Evolutionary conservation across 1,140 invertebrate species (phyloP).

Genomic region (Heliconius hermathena): DNA sequence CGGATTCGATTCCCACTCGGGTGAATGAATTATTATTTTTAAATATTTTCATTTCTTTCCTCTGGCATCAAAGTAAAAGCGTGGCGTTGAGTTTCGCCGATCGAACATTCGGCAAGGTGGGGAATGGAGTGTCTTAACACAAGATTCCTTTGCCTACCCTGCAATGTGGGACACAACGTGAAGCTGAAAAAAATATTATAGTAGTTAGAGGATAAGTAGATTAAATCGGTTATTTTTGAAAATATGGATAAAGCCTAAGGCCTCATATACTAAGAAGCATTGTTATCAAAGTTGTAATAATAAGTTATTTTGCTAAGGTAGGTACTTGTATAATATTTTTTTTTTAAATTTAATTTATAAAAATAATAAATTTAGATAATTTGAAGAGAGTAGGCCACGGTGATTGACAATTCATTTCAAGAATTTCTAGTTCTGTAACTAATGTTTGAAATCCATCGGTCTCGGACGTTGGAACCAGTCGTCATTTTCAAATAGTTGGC

Average conservation of each 20-base stretch:
- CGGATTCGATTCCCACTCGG: too few species aligned
- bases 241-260: background rate
- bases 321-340: background rate
- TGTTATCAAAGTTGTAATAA: background rate
- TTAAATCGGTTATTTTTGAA: background rate
- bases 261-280: background rate
- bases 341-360: background rate
- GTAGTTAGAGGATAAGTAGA: background rate
- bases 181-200: too few species aligned
- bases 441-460: slow-evolving; percentile 6
- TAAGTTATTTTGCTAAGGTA: background rate
- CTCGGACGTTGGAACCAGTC: background rate
- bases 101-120: too few species aligned
- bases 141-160: too few species aligned
- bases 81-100: too few species aligned
- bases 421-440: slow-evolving; percentile 11
- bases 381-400: background rate
- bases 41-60: too few species aligned
- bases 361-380: background rate
- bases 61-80: too few species aligned
- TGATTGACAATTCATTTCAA: background rate
- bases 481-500: slow-evolving; percentile 59
- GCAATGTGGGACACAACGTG: too few species aligned
- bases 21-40: too few species aligned
- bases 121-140: too few species aligned